Percentiles rank a stretch among this genome's conserved stretches.
Evolutionary conservation across 1,140 invertebrate genomes (phyloP).

Genomic region (Drosophila ercepeae): DNA sequence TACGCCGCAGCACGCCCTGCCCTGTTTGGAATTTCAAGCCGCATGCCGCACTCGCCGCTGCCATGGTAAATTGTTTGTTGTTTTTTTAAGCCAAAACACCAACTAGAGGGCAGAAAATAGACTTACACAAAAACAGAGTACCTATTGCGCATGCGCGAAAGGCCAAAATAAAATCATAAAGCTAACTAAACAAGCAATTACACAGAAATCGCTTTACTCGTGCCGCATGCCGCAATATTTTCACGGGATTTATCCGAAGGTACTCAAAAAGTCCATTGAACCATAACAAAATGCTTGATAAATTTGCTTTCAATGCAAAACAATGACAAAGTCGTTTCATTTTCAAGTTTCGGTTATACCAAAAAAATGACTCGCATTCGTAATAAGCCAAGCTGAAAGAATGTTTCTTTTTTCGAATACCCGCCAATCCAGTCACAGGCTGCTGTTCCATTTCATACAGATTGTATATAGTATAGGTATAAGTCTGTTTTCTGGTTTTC

Average conservation of each 20-base stretch:
- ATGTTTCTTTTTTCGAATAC: conserved; percentile 15
- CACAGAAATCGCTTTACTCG: not conserved
- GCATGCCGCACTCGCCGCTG: conserved; percentile 12
- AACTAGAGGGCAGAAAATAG: conserved; percentile 31
- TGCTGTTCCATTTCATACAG: not conserved
- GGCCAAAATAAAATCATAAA: conserved; percentile 8
- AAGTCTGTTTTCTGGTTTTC: conserved; percentile 12
- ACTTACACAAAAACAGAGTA: conserved; percentile 10
- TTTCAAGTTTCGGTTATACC: conserved; percentile 21
- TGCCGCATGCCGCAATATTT: not conserved
- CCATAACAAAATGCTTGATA: conserved; percentile 43
- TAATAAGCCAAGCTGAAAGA: conserved; percentile 26
- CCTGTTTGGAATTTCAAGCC: conserved; percentile 60
- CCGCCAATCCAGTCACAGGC: conserved; percentile 36
- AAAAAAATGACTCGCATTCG: conserved; percentile 13
- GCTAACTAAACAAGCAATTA: conserved; percentile 38
- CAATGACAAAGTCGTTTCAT: conserved; percentile 18
- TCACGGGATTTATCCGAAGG: conserved; percentile 17
- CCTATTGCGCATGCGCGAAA: conserved; percentile 28
- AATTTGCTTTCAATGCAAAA: conserved; percentile 38
- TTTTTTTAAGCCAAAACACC: conserved; percentile 34
- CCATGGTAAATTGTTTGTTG: conserved; percentile 54
- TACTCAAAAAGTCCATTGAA: conserved; percentile 47
- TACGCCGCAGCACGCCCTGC: conserved; percentile 55
- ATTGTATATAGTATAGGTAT: conserved; percentile 2